phyloP scores from a whole-genome alignment of 2,113 vertebrate species.

The Halichoerus grypus region DNA sequence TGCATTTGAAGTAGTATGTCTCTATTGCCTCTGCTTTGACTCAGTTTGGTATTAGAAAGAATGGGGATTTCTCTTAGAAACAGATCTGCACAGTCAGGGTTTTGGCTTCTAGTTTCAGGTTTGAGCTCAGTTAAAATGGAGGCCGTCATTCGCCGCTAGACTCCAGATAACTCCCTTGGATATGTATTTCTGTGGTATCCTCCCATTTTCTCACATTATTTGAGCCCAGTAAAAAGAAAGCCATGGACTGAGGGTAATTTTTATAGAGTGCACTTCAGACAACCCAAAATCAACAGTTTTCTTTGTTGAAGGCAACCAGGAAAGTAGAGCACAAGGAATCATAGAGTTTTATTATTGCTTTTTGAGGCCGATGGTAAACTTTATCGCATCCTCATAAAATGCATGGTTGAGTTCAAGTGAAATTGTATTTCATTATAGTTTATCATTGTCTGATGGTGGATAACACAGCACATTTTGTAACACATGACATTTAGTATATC shows the following conservation, averaged over 20 bases:
- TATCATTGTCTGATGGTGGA: conserved; percentile 70
- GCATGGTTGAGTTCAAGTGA: conserved; percentile 31
- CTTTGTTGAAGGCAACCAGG: conserved; percentile 59
- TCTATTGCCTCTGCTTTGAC: background rate
- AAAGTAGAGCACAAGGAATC: conserved; percentile 70
- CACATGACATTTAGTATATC: conserved; percentile 66
- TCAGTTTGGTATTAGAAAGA: background rate
- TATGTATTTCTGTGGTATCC: conserved; percentile 10
- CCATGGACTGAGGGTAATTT: conserved; percentile 59
- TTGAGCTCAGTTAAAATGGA: background rate
- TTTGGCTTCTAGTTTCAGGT: conserved; percentile 20
- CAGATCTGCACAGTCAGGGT: background rate
- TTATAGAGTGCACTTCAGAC: conserved; percentile 23
- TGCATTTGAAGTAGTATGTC: background rate
- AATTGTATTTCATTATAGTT: conserved; percentile 75
- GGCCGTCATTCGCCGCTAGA: background rate
- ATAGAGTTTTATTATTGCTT: conserved; percentile 45
- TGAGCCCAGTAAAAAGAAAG: conserved; percentile 56
- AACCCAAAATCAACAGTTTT: conserved; percentile 47
- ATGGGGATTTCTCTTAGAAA: background rate
- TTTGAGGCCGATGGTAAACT: conserved; percentile 57
- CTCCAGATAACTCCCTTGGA: background rate
- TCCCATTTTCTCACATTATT: conserved; percentile 51
- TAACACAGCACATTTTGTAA: conserved; percentile 54
- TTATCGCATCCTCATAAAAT: conserved; percentile 63